Evolutionary conservation across 2,888 invertebrate genomes (phyloP), one percentile per base, ranked within the genome.

Genomic region (Cheilosia scutellata): DNA sequence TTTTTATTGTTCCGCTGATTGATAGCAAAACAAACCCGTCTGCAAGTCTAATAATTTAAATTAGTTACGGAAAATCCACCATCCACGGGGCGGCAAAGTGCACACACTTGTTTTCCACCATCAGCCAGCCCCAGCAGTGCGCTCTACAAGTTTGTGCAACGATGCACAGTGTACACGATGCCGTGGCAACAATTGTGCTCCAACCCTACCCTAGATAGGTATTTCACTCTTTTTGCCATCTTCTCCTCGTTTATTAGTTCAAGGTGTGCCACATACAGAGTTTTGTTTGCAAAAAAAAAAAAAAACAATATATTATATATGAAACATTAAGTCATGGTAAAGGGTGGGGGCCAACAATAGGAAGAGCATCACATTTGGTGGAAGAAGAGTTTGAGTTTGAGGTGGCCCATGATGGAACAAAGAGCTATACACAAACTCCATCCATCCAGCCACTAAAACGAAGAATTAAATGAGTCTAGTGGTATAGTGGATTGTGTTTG

Each of bases 181-280:
- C 51, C 72, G 33, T 68, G 63, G 60, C 57, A 83, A 70, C 79
- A 75, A 79, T 65, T 55, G 55, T 16, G 37, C 83, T 79, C 79
- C 31, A 84, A 84, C 83, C 83, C 79, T 79, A 84, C 84, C 84
- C 79, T 79, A 84, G 79, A 84, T 75, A 58, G 79, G 84, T 84
- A 84, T 84, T 84, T 75, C 75, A 75, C 70, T 84, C 79, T 74
- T 74, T 70, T 79, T 75, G 79, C 68, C 83, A 83, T 83, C 83
- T 83, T 78, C 65, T 62, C 53, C 65, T 84, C 75, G 75, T 84
- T 84, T 84, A 79, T 79, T 79, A 84, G 84, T 84, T 84, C 79
- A 84, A 84, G 84, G 84, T 84, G 84, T 84, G 84, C 79, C 84
- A 65, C 79, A 83, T 83, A 70, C 84, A 77, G 58, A 71, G 53